phyloP scores from a whole-genome alignment of 1,140 invertebrate species.

The Eueides isabella region DNA sequence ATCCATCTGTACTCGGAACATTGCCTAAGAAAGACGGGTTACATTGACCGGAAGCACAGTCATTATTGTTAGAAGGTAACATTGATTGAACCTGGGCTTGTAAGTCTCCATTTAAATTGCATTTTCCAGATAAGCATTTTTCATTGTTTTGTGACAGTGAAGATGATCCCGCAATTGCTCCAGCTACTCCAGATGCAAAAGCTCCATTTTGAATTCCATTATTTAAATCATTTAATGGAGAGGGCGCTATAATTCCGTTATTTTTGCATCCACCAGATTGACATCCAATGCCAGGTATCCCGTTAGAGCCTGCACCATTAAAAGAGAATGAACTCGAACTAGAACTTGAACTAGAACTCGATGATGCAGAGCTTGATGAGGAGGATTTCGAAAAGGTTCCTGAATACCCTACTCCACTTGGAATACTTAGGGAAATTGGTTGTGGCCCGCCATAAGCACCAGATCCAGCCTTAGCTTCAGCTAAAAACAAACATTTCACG shows the following conservation, averaged over 20 bases:
- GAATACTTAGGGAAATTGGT: slow-evolving; percentile 48
- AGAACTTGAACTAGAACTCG: slow-evolving; percentile 67
- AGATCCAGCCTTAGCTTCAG: slow-evolving; percentile 56
- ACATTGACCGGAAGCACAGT: slow-evolving; percentile 21
- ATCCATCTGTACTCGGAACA: slow-evolving; percentile 18
- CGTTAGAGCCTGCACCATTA: slow-evolving; percentile 47
- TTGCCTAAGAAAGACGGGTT: slow-evolving; percentile 19
- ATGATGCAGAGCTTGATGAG: slow-evolving; percentile 67
- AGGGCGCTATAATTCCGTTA: slow-evolving; percentile 22
- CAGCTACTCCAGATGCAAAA: slow-evolving; percentile 29
- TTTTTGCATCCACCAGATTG: slow-evolving; percentile 41
- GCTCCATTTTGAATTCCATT: slow-evolving; percentile 26
- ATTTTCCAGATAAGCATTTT: slow-evolving; percentile 46
- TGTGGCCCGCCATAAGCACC: slow-evolving; percentile 49
- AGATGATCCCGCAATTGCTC: slow-evolving; percentile 46
- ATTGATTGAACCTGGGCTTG: not conserved
- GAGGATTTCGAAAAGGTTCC: slow-evolving; percentile 69
- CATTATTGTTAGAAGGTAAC: slow-evolving; percentile 9
- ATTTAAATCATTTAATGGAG: slow-evolving; percentile 21
- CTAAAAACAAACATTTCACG: slow-evolving; percentile 51
- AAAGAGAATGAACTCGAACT: slow-evolving; percentile 69
- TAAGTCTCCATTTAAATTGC: slow-evolving; percentile 27
- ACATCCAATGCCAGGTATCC: slow-evolving; percentile 40
- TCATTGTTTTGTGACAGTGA: slow-evolving; percentile 13
- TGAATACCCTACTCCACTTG: slow-evolving; percentile 55